Base-by-base conservation (phyloP, 1,140 invertebrate genomes). In the Solen grandis region DNA sequence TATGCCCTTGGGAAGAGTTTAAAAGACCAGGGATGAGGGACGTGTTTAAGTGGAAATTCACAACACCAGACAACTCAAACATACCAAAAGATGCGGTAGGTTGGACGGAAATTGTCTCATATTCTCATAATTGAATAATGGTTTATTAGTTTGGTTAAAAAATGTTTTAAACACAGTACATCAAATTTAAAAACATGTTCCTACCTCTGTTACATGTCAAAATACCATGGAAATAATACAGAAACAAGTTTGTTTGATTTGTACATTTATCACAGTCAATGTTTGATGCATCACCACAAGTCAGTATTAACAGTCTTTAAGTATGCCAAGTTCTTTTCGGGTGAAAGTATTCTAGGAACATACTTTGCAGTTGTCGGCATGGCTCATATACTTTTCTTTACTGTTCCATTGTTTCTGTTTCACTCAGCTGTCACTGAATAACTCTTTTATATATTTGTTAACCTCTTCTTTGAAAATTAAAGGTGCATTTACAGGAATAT, bases 1-100 rank as follows among this genome's bases (percentile, higher is more conserved):
- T n/a, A n/a, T 70, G 65, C 27, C 68, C 68, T 36, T 70, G 68
- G 68, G 38, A 55, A 35, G 38, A 5, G 27, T 70, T 55, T 57
- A 5, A 38, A 2, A 5, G 52, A n/a, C 68, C 68, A 35, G 19
- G 29, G 55, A 3, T 70, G 3, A 2, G 4, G 14, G n/a, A 55
- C 36, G 19, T 70, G 22, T 19, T 19, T 4, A 70, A 55, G 27
- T 70, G 68, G 68, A 70, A 70, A 55, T 70, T 70, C 27, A 27
- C 29, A 2, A 25, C 8, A 55, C n/a, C n/a, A 52, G 38, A 70
- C 22, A 70, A 70, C 33, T 55, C 31, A 27, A 16, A 33, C 41
- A 36, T 70, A 35, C 68, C 68, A 36, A 13, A 55, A 5, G 50
- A 36, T 8, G 29, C 35, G n/a, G 68, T 70, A 70, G 38, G 68